Conservation (phyloP, 2,113 vertebrate genomes). For the Zeus faber region DNA sequence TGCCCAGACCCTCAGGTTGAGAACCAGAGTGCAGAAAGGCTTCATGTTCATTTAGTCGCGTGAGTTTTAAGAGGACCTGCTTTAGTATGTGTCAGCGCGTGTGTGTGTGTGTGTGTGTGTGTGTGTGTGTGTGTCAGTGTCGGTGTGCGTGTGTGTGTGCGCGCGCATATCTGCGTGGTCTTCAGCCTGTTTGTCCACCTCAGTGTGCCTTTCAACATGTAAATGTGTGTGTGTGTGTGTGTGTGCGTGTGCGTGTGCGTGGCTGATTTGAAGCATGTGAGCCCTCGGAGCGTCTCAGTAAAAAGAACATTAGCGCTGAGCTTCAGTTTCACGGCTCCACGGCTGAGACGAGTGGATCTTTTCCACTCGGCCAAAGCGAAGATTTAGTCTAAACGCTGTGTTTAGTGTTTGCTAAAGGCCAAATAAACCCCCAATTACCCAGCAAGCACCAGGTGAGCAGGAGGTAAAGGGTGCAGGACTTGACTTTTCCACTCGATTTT, state of each 20-base stretch:
- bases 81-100: neutral
- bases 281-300: neutral
- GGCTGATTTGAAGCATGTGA: conserved; percentile 6
- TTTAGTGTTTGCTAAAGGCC: no score
- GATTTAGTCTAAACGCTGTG: no score
- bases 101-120: neutral
- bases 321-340: neutral
- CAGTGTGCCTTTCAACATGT: no score
- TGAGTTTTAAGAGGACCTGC: neutral
- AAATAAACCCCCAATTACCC: no score
- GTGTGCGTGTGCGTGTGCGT: conserved; percentile 11
- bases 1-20: no score
- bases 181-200: no score
- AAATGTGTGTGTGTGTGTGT: conserved; percentile 13
- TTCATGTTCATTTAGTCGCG: neutral
- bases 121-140: conserved; percentile 4
- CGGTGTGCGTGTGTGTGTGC: conserved; percentile 1
- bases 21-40: no score
- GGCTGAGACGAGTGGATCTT: neutral
- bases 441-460: no score
- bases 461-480: no score
- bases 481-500: no score
- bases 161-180: neutral
- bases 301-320: neutral
- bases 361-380: neutral